phyloP scores from a whole-genome alignment of 2,888 invertebrate species.

The Chymomyza caudatula region DNA sequence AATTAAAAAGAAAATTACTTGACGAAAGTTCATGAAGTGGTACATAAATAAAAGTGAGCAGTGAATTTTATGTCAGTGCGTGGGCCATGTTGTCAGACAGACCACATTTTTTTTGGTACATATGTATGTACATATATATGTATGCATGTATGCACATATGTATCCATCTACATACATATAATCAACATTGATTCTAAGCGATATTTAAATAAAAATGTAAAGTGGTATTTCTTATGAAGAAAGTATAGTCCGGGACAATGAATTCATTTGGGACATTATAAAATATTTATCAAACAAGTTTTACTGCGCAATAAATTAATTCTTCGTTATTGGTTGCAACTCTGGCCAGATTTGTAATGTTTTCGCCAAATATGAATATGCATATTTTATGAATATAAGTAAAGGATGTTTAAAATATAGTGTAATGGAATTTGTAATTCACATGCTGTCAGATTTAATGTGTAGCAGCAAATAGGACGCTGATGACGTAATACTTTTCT shows the following conservation, averaged over 20 bases:
- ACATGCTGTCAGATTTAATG: slow-evolving; percentile 17
- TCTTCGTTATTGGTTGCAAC: not conserved
- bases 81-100: slow-evolving; percentile 33
- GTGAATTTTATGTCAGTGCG: not conserved
- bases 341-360: not conserved
- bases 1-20: not conserved
- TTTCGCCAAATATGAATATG: not conserved
- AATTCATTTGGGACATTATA: not conserved
- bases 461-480: slow-evolving; percentile 57
- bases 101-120: not conserved
- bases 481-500: slow-evolving; percentile 64
- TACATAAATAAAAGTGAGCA: not conserved
- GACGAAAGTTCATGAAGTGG: not conserved
- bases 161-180: too few species aligned
- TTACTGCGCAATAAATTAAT: not conserved
- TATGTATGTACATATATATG: too few species aligned
- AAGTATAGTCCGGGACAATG: not conserved
- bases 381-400: not conserved
- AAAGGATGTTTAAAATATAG: not conserved
- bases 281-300: not conserved
- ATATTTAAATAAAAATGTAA: not conserved
- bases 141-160: too few species aligned
- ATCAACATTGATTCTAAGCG: too few species aligned
- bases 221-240: not conserved
- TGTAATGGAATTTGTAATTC: not conserved